Percentiles rank a stretch among this genome's conserved stretches.
These are phyloP conservation scores for Sipha maydis DNA, from an alignment of 2,888 invertebrate genomes.

Conservation along the genomic window DNA sequence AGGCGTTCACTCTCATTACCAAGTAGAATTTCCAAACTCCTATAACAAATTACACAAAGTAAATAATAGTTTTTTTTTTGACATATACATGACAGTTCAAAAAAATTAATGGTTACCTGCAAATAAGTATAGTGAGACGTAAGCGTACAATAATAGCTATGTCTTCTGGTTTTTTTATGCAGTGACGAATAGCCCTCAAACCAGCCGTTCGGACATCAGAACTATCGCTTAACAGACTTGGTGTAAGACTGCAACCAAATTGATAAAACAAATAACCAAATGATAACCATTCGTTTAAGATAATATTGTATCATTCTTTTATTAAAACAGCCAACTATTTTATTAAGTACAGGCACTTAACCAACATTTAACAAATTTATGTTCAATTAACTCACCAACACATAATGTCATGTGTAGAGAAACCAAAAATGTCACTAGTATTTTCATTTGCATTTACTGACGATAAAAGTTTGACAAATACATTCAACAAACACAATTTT, in stretches of 20 bases:
- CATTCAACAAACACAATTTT: conserved; percentile 87
- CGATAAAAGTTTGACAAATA: conserved; percentile 79
- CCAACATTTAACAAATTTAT: background rate
- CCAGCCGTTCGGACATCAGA: conserved; percentile 91
- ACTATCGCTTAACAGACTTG: conserved; percentile 85
- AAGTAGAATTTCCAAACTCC: conserved; percentile 88
- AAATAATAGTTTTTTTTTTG: background rate
- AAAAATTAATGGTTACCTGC: conserved; percentile 71
- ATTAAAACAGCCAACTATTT: no score
- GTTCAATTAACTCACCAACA: conserved; percentile 75
- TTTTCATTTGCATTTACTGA: conserved; percentile 70
- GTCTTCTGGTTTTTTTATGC: conserved; percentile 81
- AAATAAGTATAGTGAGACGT: conserved; percentile 85
- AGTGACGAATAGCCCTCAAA: conserved; percentile 85
- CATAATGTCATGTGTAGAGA: conserved; percentile 82
- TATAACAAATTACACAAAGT: conserved; percentile 66
- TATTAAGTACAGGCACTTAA: background rate
- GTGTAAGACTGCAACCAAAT: conserved; percentile 77
- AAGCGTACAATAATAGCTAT: conserved; percentile 82
- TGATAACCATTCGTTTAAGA: background rate
- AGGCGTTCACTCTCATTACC: conserved; percentile 85
- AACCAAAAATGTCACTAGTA: conserved; percentile 74
- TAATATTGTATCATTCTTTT: no score
- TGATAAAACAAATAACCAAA: background rate
- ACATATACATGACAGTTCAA: background rate